These are phyloP conservation scores for Tyria jacobaeae DNA, from an alignment of 2,888 invertebrate genomes.

Conservation along the genomic window DNA sequence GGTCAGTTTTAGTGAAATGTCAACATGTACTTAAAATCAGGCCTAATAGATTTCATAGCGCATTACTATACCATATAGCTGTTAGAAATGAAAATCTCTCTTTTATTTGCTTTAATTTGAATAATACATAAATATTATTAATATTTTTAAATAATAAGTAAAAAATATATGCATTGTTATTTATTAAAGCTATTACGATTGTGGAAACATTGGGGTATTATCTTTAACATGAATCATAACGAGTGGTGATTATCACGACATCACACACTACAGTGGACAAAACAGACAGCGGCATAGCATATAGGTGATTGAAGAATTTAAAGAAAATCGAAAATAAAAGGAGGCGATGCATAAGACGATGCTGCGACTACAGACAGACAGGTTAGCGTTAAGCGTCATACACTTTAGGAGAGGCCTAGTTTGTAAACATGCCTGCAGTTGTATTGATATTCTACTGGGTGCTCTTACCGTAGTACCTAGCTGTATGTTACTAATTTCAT, in stretches of 20 bases:
- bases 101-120: too few relatives aligned
- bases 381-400: too few relatives aligned
- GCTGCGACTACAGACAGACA: too few relatives aligned
- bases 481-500: constrained; percentile 29
- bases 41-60: not conserved
- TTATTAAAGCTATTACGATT: not conserved
- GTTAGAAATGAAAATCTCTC: not conserved
- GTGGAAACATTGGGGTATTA: not conserved
- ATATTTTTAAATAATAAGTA: too few relatives aligned
- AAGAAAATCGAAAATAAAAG: not conserved
- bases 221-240: not conserved
- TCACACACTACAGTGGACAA: not conserved
- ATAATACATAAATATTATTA: too few relatives aligned
- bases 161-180: not conserved
- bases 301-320: not conserved
- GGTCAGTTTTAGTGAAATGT: constrained; percentile 28
- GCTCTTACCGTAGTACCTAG: constrained; percentile 12
- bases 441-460: not conserved
- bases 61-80: not conserved
- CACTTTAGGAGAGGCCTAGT: not conserved
- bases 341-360: not conserved
- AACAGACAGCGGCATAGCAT: not conserved
- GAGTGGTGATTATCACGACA: not conserved
- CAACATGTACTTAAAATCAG: constrained; percentile 4
- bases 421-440: not conserved